Evolutionary conservation across 2,797 vertebrate genomes (phyloP).

Genomic region (Rhinogobio ventralis): DNA sequence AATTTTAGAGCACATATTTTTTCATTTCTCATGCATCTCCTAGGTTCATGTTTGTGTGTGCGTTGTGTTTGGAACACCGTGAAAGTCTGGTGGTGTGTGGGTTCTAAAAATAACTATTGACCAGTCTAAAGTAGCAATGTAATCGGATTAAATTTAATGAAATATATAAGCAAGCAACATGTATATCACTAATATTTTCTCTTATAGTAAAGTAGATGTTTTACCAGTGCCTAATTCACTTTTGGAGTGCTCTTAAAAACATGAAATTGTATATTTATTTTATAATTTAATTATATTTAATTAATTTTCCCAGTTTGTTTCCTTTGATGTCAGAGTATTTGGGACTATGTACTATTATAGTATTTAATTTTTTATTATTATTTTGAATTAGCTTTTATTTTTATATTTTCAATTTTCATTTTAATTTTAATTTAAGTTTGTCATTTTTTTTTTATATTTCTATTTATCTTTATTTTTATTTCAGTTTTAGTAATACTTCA

Average conservation of each 20-base stretch:
- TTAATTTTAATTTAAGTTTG: not conserved
- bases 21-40: not conserved
- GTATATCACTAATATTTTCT: not conserved
- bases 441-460: not conserved
- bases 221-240: not conserved
- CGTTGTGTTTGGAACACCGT: not conserved
- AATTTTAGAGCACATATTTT: not conserved
- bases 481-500: not conserved
- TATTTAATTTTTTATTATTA: not conserved
- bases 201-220: not conserved
- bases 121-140: not conserved
- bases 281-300: not conserved
- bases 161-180: not conserved
- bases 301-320: not conserved
- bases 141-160: not conserved
- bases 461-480: not conserved
- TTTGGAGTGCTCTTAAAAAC: not conserved
- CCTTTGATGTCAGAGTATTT: not conserved
- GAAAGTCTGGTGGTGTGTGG: too few species aligned
- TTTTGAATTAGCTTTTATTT: not conserved
- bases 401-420: not conserved
- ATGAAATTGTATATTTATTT: not conserved
- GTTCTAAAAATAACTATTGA: not conserved
- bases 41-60: not conserved
- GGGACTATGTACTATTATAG: not conserved